Base-by-base conservation (phyloP, 2,888 invertebrate species). In the Tholera decimalis region DNA sequence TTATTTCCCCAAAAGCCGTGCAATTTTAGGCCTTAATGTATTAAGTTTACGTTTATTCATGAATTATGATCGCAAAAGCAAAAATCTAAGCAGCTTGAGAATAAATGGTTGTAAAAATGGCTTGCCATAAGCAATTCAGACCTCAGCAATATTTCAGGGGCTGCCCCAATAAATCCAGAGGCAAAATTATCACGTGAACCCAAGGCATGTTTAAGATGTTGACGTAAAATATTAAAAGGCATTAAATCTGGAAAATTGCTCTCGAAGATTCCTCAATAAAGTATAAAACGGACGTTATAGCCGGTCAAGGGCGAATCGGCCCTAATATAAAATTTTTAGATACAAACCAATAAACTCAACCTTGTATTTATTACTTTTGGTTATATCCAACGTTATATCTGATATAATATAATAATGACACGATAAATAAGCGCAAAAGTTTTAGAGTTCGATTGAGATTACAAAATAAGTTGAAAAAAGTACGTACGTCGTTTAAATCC, bases 101-200 rank as follows among this genome's bases (percentile, higher is more conserved):
- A 79, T 64, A 68, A 64, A 75, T 66, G 58, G 61, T 46, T 47
- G 50, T 62, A 57, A 43, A 67, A 70, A 65, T 55, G 35, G 54
- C 70, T 62, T 56, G 64, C 41, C 54, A 54, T 68, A 51, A 55
- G 60, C 73, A 67, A 61, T 50, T 51, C 73, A 44, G 56, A 37
- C 39, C 58, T 63, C 50, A 44, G 56, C 58, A 58, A 75, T 80
- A 83, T 79, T 80, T 79, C 67, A 73, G 60, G 62, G 60, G 73
- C 60, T 49, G 59, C 68, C 79, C 64, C 70, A 71, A 85, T 87
- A 86, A 87, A 87, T 86, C 60, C 74, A 49, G 58, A 53, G 57
- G 44, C 56, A 53, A 71, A 72, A 80, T 80, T 81, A 72, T 65
- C 66, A 77, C 60, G 63, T 67, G 67, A 61, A 43, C 56, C 65